A percentile compares a stretch with the other conserved stretches of the same genome.
Evolutionary conservation across 1,140 invertebrate genomes (phyloP).

Genomic region (Drosophila gunungcola): DNA sequence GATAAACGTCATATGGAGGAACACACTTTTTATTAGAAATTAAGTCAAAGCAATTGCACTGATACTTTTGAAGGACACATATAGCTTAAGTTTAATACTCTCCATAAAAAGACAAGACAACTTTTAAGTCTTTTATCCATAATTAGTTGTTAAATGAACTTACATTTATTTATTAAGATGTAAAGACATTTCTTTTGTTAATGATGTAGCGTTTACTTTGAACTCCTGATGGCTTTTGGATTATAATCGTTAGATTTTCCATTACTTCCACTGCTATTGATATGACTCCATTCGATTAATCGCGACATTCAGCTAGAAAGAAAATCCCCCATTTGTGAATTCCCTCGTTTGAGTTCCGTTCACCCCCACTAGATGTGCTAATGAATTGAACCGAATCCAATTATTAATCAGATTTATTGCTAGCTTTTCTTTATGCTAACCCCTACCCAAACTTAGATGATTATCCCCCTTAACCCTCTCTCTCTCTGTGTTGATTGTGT

Average conservation of each 20-base stretch:
- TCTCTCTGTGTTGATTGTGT: conserved; percentile 67
- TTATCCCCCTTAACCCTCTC: conserved; percentile 15
- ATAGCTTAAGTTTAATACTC: not conserved
- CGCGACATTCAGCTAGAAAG: conserved; percentile 21
- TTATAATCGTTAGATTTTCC: conserved; percentile 7
- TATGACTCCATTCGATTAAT: not conserved
- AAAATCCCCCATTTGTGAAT: conserved; percentile 31
- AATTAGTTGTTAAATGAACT: not conserved
- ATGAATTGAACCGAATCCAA: conserved; percentile 48
- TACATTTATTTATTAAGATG: not conserved
- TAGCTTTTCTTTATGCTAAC: conserved; percentile 47
- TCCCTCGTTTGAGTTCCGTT: conserved; percentile 19
- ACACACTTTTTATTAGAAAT: conserved; percentile 8
- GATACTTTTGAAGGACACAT: not conserved
- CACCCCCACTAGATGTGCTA: conserved; percentile 48
- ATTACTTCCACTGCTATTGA: not conserved
- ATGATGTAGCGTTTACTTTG: conserved; percentile 14
- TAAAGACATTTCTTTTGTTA: not conserved
- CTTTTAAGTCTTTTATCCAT: not conserved
- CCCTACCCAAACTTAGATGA: conserved; percentile 29
- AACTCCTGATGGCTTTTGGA: conserved; percentile 1
- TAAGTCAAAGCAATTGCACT: conserved; percentile 3
- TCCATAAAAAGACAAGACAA: not conserved
- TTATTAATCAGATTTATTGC: conserved; percentile 45
- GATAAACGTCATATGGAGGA: conserved; percentile 1